Base-by-base conservation (phyloP, 2,113 vertebrate species). In the Syngnathoides biaculeatus region DNA sequence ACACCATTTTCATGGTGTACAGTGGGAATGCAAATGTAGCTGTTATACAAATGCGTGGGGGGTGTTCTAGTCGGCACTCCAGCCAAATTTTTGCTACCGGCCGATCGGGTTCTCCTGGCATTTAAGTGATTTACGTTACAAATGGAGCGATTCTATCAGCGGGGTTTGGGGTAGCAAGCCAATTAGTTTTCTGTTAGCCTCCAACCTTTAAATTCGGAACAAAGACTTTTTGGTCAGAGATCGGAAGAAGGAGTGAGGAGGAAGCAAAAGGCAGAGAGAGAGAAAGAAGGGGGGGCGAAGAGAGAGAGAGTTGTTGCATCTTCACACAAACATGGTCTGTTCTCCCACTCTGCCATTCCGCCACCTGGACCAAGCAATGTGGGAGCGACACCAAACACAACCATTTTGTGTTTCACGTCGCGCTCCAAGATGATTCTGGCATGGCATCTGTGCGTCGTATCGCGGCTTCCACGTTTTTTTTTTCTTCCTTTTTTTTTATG, bases 331-430 rank as follows among this genome's bases (percentile, higher is more conserved):
- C 84, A 80, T 83, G 71, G 75, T 87, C 84, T 87, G 84, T 87
- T 89, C 88, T 89, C 86, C 89, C 88, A 89, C 89, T 90, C 87
- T 84, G 88, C 87, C 83, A 80, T 87, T 88, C 87, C 81, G 79
- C 88, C 88, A 89, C 89, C 89, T 90, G 89, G 88, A 80, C 87
- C 64, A 69, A 80, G 78, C 83, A 77, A 84, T 80, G 87, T 84
- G 82, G 82, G 86, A 87, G 83, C 72, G 67, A 87, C 86, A 87
- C 82, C 83, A 82, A 83, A 78, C 81, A 84, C 74, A 78, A 79
- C 80, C 43, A 81, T 86, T 82, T 62, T 84, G 82, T 86, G 74
- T 82, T 62, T 87, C 86, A 84, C 85, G 83, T 82, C 64, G 79
- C 0, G 45, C 55, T 57, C 55, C 55, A 57, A 57, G 22, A 62